phyloP scores from a whole-genome alignment of 2,888 invertebrate species.

The Macrophya annulata region DNA sequence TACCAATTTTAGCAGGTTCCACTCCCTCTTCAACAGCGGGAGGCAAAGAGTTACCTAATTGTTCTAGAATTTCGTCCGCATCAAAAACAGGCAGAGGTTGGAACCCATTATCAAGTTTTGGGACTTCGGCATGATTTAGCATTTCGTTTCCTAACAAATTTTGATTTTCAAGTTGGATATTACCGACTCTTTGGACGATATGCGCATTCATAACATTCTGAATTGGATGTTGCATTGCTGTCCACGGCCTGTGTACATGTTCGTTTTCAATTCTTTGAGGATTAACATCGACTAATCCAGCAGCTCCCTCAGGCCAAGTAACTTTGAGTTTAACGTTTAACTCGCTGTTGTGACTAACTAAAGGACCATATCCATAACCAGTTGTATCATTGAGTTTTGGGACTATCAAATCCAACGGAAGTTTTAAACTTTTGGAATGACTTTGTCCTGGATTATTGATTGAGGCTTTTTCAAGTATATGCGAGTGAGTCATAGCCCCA shows the following conservation, averaged over 20 bases:
- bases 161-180: neutral
- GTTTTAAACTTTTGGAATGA: neutral
- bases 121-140: neutral
- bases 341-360: neutral
- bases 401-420: neutral
- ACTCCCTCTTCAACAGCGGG: neutral
- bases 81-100: neutral
- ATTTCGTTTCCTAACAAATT: neutral
- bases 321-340: neutral
- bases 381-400: neutral
- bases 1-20: neutral
- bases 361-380: neutral
- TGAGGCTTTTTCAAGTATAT: neutral
- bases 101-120: neutral
- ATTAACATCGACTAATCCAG: neutral
- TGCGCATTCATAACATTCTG: neutral
- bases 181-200: neutral
- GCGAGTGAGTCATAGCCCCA: neutral
- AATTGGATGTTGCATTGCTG: neutral
- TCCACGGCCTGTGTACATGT: neutral
- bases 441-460: neutral
- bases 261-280: neutral
- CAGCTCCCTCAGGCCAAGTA: neutral
- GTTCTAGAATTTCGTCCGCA: neutral
- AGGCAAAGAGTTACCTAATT: neutral